Conservation (phyloP, 2,113 vertebrate species). For the Mixornis gularis region DNA sequence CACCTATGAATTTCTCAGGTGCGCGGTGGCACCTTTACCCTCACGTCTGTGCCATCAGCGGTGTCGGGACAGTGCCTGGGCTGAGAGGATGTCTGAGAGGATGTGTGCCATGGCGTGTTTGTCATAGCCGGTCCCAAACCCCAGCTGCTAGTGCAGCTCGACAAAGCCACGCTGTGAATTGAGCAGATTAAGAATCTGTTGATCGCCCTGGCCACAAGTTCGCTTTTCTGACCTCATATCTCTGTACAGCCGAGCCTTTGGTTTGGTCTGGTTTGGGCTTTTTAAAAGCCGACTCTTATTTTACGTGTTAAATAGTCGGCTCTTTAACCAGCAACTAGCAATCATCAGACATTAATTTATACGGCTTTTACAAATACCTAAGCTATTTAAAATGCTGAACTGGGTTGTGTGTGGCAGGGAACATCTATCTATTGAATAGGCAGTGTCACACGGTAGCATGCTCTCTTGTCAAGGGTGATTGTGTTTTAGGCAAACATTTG, state of each 20-base stretch:
- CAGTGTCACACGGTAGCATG: constrained; percentile 91
- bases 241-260: not conserved
- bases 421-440: constrained; percentile 93
- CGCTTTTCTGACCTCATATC: constrained; percentile 18
- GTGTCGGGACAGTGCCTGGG: not conserved
- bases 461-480: constrained; percentile 94
- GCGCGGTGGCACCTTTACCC: not conserved
- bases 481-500: constrained; percentile 99
- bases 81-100: not conserved
- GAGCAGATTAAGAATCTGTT: constrained; percentile 21
- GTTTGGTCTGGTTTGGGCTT: not conserved
- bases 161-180: not conserved
- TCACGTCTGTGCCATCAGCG: not conserved
- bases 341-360: constrained; percentile 77
- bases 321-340: constrained; percentile 73
- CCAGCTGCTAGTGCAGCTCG: not conserved
- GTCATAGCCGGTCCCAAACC: not conserved
- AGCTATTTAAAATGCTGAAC: constrained; percentile 78
- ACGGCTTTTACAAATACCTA: constrained; percentile 84
- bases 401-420: constrained; percentile 80
- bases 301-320: constrained; percentile 34
- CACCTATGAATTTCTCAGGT: not conserved
- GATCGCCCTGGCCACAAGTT: not conserved
- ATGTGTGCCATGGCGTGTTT: not conserved
- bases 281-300: constrained; percentile 1